These are phyloP conservation scores for Copidosoma floridanum DNA, from an alignment of 1,140 invertebrate species.

Conservation along the genomic window DNA sequence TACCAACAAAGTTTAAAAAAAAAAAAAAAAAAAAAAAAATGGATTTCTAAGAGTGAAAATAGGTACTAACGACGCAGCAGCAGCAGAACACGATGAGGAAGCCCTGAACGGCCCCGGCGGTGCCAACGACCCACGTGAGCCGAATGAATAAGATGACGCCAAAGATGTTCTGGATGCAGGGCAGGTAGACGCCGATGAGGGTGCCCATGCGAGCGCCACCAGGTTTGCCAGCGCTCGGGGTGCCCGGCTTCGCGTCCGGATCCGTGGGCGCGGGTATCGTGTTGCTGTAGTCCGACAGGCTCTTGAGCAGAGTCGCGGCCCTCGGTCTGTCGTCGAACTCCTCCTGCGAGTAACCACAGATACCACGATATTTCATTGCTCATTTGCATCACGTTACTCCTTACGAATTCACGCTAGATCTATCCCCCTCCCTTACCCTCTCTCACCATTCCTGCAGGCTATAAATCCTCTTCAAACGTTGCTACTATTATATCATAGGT, in stretches of 20 bases:
- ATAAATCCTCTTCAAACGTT: too few relatives aligned
- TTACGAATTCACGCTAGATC: too few relatives aligned
- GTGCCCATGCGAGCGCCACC: constrained; percentile 85
- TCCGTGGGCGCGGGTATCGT: constrained; percentile 83
- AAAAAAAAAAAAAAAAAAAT: too few relatives aligned
- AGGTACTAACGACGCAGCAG: constrained; percentile 92
- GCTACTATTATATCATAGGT: too few relatives aligned
- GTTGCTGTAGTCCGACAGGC: constrained; percentile 89
- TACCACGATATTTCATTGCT: too few relatives aligned
- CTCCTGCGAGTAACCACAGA: too few relatives aligned
- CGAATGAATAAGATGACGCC: constrained; percentile 99
- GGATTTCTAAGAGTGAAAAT: too few relatives aligned
- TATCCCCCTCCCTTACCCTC: too few relatives aligned
- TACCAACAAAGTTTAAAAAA: too few relatives aligned
- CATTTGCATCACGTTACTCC: too few relatives aligned
- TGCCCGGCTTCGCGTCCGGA: constrained; percentile 76
- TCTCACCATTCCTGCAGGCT: too few relatives aligned
- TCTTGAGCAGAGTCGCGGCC: constrained; percentile 82
- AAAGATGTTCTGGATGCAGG: constrained; percentile 99
- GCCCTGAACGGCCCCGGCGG: constrained; percentile 89
- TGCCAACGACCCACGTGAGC: constrained; percentile 98
- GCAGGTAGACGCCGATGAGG: constrained; percentile 95
- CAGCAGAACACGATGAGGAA: constrained; percentile 95
- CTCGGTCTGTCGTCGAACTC: constrained; percentile 85
- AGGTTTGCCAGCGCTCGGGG: constrained; percentile 51